Evolutionary conservation across 1,140 invertebrate species (phyloP).

Genomic region (Drosophila punjabiensis): DNA sequence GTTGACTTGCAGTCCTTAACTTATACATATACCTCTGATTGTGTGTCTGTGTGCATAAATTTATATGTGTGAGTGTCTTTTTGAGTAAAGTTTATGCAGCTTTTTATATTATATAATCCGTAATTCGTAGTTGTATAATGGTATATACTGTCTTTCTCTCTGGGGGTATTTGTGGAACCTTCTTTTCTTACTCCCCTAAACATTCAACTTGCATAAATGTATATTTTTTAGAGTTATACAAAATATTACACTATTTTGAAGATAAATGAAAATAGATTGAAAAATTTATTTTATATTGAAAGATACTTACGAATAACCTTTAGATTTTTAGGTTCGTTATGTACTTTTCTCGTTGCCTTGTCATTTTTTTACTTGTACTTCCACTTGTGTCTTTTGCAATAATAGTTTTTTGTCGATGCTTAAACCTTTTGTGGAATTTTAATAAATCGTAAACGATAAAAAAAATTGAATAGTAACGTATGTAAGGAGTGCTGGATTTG

Average conservation of each 20-base stretch:
- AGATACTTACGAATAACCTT: background rate
- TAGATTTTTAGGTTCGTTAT: background rate
- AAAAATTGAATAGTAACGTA: background rate
- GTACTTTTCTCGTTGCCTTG: constrained; percentile 9
- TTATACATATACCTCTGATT: constrained; percentile 6
- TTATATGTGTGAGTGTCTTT: constrained; percentile 3
- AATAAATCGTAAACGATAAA: background rate
- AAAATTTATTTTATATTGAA: background rate
- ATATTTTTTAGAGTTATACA: background rate
- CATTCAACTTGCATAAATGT: constrained; percentile 32
- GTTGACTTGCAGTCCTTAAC: constrained; percentile 9
- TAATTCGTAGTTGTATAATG: constrained; percentile 26
- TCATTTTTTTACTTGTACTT: background rate
- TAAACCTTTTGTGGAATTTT: background rate
- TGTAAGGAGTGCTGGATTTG: background rate
- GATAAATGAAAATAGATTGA: background rate
- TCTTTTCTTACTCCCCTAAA: background rate
- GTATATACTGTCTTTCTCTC: constrained; percentile 3
- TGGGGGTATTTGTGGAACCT: background rate
- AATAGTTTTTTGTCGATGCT: background rate
- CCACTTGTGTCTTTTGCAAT: background rate
- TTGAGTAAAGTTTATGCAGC: constrained; percentile 28
- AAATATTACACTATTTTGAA: background rate
- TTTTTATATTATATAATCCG: constrained; percentile 41
- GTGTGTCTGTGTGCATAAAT: constrained; percentile 6